These are phyloP conservation scores for Caiman crocodilus DNA, from an alignment of 2,797 vertebrate genomes.

Conservation along the genomic window DNA sequence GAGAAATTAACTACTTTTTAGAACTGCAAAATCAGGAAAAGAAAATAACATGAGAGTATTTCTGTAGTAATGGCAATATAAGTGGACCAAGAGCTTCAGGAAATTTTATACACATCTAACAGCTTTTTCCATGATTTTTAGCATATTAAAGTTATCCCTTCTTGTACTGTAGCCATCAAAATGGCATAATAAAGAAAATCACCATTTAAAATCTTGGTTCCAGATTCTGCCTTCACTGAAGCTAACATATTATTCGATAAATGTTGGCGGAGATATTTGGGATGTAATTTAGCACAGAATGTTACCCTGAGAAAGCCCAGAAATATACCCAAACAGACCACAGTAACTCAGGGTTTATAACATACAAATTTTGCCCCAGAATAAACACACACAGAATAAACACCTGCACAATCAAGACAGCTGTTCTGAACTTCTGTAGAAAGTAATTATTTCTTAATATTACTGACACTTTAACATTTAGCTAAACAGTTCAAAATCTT, in stretches of 20 bases:
- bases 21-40: not conserved
- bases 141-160: rapidly evolving
- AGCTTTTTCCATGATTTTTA: rapidly evolving
- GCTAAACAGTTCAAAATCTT: not conserved
- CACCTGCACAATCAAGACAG: not conserved
- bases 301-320: not conserved
- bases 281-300: not conserved
- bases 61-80: not conserved
- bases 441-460: not conserved
- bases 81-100: rapidly evolving
- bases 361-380: rapidly evolving
- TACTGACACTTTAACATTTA: not conserved
- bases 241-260: not conserved
- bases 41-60: not conserved
- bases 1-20: not conserved
- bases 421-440: not conserved
- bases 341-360: rapidly evolving
- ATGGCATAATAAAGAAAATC: not conserved
- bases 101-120: rapidly evolving
- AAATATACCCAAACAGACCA: not conserved
- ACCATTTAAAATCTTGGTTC: not conserved
- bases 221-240: not conserved
- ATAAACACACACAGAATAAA: not conserved
- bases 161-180: not conserved
- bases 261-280: not conserved